Evolutionary conservation across 2,113 vertebrate species (phyloP).

Genomic region (Notarius quadriscutis): DNA sequence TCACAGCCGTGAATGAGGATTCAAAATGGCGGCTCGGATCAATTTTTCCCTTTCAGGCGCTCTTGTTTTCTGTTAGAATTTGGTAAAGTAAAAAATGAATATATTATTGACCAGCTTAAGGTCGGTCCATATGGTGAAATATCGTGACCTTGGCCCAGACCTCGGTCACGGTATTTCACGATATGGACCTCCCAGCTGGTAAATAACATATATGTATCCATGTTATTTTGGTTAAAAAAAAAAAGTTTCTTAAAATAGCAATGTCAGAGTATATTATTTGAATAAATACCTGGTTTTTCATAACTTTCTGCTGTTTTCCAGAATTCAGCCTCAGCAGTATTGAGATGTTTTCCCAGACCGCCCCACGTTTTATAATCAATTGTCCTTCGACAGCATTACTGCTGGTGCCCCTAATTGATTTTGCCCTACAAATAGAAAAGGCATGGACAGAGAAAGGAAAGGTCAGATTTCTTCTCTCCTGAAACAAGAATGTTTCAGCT

Average conservation of each 20-base stretch:
- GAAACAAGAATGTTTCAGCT: background rate
- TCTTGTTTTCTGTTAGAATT: too few species aligned
- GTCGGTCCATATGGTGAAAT: too few species aligned
- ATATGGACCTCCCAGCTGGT: too few species aligned
- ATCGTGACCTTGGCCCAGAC: too few species aligned
- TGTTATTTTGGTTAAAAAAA: background rate
- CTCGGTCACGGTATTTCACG: too few species aligned
- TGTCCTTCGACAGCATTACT: background rate
- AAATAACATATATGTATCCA: background rate
- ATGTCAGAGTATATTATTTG: background rate
- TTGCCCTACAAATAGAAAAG: constrained; percentile 16
- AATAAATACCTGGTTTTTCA: background rate
- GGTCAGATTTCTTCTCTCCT: constrained; percentile 10
- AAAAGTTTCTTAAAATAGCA: background rate
- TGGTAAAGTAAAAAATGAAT: too few species aligned
- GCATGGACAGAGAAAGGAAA: constrained; percentile 12
- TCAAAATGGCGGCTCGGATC: too few species aligned
- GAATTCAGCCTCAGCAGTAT: background rate
- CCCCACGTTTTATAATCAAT: background rate
- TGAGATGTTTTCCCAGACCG: background rate
- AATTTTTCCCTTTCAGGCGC: too few species aligned
- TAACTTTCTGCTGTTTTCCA: background rate
- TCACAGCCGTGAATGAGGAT: too few species aligned
- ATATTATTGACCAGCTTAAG: too few species aligned
- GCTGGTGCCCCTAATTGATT: constrained; percentile 14